These are phyloP conservation scores for Onychomys torridus DNA, from an alignment of 2,797 vertebrate genomes.

Conservation along the genomic window DNA sequence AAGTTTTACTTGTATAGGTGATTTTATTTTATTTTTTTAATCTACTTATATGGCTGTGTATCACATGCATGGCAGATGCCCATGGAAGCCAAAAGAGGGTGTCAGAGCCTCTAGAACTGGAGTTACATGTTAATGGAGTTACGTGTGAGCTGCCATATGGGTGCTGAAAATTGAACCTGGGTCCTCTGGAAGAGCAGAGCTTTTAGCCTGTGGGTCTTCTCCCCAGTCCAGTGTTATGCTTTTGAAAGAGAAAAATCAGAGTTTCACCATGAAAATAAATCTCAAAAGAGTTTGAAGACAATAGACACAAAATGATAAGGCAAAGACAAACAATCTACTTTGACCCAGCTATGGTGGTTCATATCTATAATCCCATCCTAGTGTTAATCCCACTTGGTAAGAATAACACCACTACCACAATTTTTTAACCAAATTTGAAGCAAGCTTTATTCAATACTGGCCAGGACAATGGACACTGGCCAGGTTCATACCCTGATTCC, in stretches of 20 bases:
- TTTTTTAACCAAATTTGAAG: neutral
- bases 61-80: neutral
- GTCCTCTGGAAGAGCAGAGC: neutral
- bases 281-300: neutral
- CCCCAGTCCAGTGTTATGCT: neutral
- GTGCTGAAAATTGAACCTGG: neutral
- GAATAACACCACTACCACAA: neutral
- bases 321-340: neutral
- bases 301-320: neutral
- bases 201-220: neutral
- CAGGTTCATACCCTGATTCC: neutral
- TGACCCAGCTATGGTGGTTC: neutral
- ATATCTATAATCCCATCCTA: neutral
- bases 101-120: neutral
- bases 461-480: neutral
- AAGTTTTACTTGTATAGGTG: neutral
- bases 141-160: neutral
- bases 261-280: neutral
- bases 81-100: neutral
- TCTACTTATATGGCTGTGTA: neutral
- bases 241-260: constrained; percentile 39
- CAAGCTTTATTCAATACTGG: neutral
- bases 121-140: neutral
- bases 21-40: neutral
- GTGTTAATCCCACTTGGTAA: neutral